These are phyloP conservation scores for Cataglyphis livida DNA, from an alignment of 2,888 invertebrate genomes.

Conservation along the genomic window DNA sequence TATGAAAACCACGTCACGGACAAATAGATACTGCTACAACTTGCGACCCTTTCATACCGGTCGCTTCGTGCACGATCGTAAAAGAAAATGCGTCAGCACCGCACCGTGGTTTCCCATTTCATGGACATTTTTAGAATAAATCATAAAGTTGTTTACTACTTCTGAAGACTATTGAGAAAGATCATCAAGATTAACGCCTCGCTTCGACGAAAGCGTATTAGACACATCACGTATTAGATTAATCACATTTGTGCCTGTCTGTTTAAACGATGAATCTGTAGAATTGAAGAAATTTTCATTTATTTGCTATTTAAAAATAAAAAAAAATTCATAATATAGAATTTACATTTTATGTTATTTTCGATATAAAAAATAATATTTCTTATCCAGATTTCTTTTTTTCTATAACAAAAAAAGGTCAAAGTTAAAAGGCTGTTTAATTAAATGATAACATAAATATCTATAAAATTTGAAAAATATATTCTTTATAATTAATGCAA, in stretches of 20 bases:
- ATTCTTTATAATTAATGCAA: neutral
- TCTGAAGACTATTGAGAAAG: neutral
- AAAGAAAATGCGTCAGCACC: slow-evolving; percentile 36
- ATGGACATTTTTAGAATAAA: slow-evolving; percentile 36
- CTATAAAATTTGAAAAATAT: neutral
- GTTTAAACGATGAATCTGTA: neutral
- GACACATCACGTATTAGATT: neutral
- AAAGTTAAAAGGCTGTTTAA: neutral
- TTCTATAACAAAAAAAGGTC: neutral
- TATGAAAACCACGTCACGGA: slow-evolving; percentile 71
- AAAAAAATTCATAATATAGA: neutral
- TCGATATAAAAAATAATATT: neutral
- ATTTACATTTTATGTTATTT: slow-evolving; percentile 8
- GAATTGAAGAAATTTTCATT: neutral
- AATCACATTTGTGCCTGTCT: neutral
- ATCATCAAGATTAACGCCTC: slow-evolving; percentile 29
- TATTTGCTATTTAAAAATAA: neutral
- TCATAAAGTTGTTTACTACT: slow-evolving; percentile 37
- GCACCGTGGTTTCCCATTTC: slow-evolving; percentile 46
- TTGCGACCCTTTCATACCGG: slow-evolving; percentile 64
- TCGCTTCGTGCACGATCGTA: slow-evolving; percentile 6
- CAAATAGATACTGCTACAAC: slow-evolving; percentile 72
- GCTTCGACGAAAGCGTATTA: slow-evolving; percentile 18
- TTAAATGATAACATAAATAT: neutral
- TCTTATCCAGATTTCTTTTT: neutral